phyloP scores from a whole-genome alignment of 2,113 vertebrate genomes.

The Sinosuthora webbiana region DNA sequence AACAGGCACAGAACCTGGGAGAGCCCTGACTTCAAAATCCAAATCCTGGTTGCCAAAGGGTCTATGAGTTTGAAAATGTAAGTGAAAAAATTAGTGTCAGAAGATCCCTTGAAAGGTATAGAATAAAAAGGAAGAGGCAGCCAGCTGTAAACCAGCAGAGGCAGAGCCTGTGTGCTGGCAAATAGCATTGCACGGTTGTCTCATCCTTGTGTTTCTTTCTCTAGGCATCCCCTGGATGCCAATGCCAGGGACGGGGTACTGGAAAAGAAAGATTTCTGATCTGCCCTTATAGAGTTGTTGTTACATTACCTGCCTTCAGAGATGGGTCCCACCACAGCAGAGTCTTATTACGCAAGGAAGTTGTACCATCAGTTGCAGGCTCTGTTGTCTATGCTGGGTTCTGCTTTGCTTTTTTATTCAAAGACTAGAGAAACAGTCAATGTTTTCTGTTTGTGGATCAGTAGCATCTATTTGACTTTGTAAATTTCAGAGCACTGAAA shows the following conservation, averaged over 20 bases:
- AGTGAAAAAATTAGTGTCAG: not conserved
- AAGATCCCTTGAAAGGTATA: not conserved
- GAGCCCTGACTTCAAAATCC: not conserved
- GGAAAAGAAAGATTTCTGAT: not conserved
- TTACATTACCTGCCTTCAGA: not conserved
- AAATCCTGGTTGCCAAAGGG: not conserved
- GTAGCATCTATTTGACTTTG: not conserved
- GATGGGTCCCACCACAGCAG: fast-evolving
- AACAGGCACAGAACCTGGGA: not conserved
- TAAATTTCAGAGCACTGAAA: not conserved
- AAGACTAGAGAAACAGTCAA: not conserved
- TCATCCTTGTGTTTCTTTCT: not conserved
- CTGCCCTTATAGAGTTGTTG: not conserved
- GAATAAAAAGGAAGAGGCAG: not conserved
- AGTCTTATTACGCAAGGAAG: not conserved
- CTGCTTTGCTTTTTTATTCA: not conserved
- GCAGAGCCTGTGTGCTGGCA: no score
- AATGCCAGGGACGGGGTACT: not conserved
- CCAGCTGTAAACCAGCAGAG: not conserved
- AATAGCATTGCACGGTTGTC: fast-evolving
- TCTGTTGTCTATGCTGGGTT: not conserved
- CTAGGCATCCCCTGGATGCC: not conserved
- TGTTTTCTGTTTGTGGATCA: not conserved
- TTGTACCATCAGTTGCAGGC: not conserved
- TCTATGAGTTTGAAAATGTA: not conserved